phyloP scores from a whole-genome alignment of 1,140 invertebrate species.

The Adelges cooleyi region DNA sequence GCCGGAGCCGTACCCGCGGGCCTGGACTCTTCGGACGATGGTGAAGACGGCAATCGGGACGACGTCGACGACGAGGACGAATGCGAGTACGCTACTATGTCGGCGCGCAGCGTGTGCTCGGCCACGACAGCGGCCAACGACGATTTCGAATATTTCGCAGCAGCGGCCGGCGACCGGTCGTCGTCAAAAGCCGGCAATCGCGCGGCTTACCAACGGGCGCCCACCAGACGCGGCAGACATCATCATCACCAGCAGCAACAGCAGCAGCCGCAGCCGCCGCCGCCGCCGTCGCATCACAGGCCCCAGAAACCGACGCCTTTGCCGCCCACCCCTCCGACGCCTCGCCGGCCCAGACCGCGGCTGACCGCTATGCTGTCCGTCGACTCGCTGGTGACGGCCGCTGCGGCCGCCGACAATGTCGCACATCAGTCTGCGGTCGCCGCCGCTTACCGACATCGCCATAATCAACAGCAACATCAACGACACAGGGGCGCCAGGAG shows the following conservation, averaged over 20 bases:
- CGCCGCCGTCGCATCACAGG: slow-evolving; percentile 35
- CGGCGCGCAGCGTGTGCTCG: slow-evolving; percentile 44
- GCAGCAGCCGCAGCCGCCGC: slow-evolving; percentile 33
- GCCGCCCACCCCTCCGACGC: slow-evolving; percentile 31
- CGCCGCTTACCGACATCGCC: not conserved
- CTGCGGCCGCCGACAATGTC: slow-evolving; percentile 25
- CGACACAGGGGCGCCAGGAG: not conserved
- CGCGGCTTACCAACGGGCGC: slow-evolving; percentile 33
- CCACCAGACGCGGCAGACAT: not conserved
- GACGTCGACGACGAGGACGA: slow-evolving; percentile 39
- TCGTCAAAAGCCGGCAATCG: slow-evolving; percentile 24
- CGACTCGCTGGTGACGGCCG: slow-evolving; percentile 31
- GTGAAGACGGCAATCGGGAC: slow-evolving; percentile 40
- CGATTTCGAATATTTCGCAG: slow-evolving; percentile 52
- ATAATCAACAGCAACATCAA: not conserved
- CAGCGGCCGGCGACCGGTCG: slow-evolving; percentile 34
- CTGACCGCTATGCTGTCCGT: slow-evolving; percentile 32
- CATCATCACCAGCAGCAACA: slow-evolving; percentile 34
- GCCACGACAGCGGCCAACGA: slow-evolving; percentile 54
- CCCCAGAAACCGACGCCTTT: slow-evolving; percentile 30
- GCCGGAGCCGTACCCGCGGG: not conserved
- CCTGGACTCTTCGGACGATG: slow-evolving; percentile 29
- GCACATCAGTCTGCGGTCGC: slow-evolving; percentile 21
- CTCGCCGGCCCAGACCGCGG: slow-evolving; percentile 14
- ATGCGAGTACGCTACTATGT: slow-evolving; percentile 45